A percentile compares a stretch with the other conserved stretches of the same genome.
Conservation (phyloP, 2,797 vertebrate genomes). For the Lagorchestes hirsutus region DNA sequence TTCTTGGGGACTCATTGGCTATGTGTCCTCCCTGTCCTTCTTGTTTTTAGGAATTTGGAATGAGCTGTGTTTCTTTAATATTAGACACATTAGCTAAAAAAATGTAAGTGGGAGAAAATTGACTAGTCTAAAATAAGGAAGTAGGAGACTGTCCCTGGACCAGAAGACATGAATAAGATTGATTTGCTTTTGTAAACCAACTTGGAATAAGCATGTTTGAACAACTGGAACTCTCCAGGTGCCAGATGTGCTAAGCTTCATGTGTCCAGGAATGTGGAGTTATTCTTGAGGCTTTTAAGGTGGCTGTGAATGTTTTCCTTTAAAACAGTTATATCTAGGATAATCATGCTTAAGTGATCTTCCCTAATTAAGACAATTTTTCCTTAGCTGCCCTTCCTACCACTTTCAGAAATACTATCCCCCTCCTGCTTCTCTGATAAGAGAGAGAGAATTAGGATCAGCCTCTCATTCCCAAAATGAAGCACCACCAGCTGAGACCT, state of each 20-base stretch:
- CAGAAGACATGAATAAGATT: not conserved
- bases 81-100: conserved; percentile 25
- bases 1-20: not conserved
- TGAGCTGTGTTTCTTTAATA: not conserved
- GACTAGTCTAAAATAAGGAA: not conserved
- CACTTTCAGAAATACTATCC: conserved; percentile 1
- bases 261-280: not conserved
- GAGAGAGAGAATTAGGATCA: conserved; percentile 3
- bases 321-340: not conserved
- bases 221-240: not conserved
- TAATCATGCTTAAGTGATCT: not conserved
- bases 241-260: not conserved
- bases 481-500: conserved; percentile 76
- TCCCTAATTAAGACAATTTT: not conserved
- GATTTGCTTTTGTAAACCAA: not conserved
- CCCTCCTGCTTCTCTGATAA: not conserved
- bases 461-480: not conserved
- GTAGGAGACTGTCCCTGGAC: not conserved
- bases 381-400: not conserved
- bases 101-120: not conserved
- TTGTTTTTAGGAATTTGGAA: conserved; percentile 6
- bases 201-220: not conserved
- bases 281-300: not conserved
- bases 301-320: not conserved
- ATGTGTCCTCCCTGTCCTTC: not conserved